Percentiles rank a stretch among this genome's conserved stretches.
These are phyloP conservation scores for Siniperca chuatsi DNA, from an alignment of 2,113 vertebrate species.

Conservation along the genomic window DNA sequence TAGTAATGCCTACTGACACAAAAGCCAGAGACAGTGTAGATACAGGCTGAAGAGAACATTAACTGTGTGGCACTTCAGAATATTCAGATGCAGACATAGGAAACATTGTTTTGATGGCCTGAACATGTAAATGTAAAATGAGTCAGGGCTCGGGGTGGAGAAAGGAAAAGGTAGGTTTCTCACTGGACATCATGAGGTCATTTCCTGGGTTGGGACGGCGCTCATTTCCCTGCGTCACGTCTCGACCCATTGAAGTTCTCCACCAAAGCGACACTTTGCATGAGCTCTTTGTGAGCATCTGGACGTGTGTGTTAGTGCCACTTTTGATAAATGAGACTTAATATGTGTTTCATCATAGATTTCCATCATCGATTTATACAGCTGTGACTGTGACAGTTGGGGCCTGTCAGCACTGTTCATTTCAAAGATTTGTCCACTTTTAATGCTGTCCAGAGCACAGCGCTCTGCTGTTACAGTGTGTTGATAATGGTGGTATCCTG, in stretches of 20 bases:
- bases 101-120: neutral
- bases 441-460: slow-evolving; percentile 67
- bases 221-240: slow-evolving; percentile 21
- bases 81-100: neutral
- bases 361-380: slow-evolving; percentile 52
- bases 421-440: slow-evolving; percentile 50
- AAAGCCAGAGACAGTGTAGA: slow-evolving; percentile 2
- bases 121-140: slow-evolving; percentile 31
- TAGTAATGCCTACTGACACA: neutral
- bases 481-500: slow-evolving; percentile 43
- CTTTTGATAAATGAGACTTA: slow-evolving; percentile 57
- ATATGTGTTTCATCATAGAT: slow-evolving; percentile 52
- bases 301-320: slow-evolving; percentile 35
- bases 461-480: slow-evolving; percentile 9
- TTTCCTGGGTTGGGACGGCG: slow-evolving; percentile 27
- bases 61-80: neutral
- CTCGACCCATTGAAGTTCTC: slow-evolving; percentile 17
- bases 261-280: slow-evolving; percentile 30
- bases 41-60: neutral
- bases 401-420: slow-evolving; percentile 46
- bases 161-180: slow-evolving; percentile 29
- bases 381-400: slow-evolving; percentile 54
- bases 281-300: slow-evolving; percentile 46
- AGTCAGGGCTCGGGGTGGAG: slow-evolving; percentile 34
- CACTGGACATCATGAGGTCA: slow-evolving; percentile 36